Conservation (phyloP, 1,140 invertebrate genomes). For the Drosophila takahashii region DNA sequence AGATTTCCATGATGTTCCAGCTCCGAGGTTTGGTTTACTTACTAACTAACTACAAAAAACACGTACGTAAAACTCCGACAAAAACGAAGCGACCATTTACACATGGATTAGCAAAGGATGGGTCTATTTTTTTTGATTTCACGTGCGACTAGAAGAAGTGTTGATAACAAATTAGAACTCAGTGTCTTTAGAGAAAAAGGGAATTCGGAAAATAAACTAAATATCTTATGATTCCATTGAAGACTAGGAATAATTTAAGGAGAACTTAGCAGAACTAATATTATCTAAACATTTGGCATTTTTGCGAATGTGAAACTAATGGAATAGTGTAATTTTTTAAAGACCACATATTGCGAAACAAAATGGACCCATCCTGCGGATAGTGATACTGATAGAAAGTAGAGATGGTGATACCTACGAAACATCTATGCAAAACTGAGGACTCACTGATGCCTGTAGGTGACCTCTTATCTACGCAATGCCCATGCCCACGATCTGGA, state of each 20-base stretch:
- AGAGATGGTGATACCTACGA: constrained; percentile 30
- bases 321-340: neutral
- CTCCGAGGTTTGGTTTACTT: constrained; percentile 22
- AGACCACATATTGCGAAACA: neutral
- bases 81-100: constrained; percentile 40
- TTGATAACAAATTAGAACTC: too few relatives aligned
- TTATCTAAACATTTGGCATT: neutral
- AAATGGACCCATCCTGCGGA: constrained; percentile 13
- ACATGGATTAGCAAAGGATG: constrained; percentile 24
- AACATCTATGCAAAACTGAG: constrained; percentile 44
- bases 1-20: constrained; percentile 18
- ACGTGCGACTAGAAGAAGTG: neutral
- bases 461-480: constrained; percentile 42
- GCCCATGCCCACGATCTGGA: constrained; percentile 67
- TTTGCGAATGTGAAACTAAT: neutral
- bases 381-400: constrained; percentile 1
- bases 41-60: constrained; percentile 45
- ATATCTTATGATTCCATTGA: too few relatives aligned
- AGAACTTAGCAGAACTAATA: neutral
- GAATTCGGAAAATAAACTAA: too few relatives aligned
- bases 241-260: too few relatives aligned
- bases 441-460: constrained; percentile 28
- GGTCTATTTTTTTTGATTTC: neutral
- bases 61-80: constrained; percentile 30
- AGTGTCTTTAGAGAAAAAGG: too few relatives aligned